Evolutionary conservation across 2,888 invertebrate genomes (phyloP), one percentile per base, ranked within the genome.

Genomic region (Notocelia uddmanniana): DNA sequence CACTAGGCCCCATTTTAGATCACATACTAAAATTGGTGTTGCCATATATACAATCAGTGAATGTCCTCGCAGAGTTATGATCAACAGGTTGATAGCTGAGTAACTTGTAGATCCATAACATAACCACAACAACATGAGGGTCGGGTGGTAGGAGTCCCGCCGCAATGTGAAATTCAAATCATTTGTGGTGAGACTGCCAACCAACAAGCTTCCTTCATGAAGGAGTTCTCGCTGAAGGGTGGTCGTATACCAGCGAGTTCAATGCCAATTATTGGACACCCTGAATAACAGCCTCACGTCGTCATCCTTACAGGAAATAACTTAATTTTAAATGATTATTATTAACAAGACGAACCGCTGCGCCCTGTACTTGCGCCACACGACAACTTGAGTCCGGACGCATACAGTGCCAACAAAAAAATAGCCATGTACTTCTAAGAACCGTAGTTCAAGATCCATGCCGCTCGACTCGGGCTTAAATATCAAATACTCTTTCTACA

Each of bases 391-490:
- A 89, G 85, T 89, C 84, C 88, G 87, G 87, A 90, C 90, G 83
- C 86, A 77, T 82, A 78, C 81, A 83, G 81, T 89, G 92, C 91
- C 91, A 92, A 88, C 83, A 84, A 81, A 88, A 89, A 90, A 89
- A 85, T 81, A 60, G 34, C 34, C 67, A 71, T 67, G 48, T 77
- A 80, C 79, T 91, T 91, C 89, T 86, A 63, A 87, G 90, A 92
- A 91, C 81, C 86, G 84, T 88, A 88, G 89, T 89, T 92, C 88
- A 90, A 91, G 90, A 92, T 89, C 88, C 89, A 89, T 88, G 88
- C 87, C 87, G 80, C 77, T 80, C 78, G 82, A 80, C 77, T 77
- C 76, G 78, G 78, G 80, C 82, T 87, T 78, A 81, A 84, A 85
- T 87, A 86, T 85, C 83, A 85, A 78, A 82, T 81, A 76, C 78